Conservation (phyloP, 35 echinoderm and acorn worm species). For the Amphiura filiformis region DNA sequence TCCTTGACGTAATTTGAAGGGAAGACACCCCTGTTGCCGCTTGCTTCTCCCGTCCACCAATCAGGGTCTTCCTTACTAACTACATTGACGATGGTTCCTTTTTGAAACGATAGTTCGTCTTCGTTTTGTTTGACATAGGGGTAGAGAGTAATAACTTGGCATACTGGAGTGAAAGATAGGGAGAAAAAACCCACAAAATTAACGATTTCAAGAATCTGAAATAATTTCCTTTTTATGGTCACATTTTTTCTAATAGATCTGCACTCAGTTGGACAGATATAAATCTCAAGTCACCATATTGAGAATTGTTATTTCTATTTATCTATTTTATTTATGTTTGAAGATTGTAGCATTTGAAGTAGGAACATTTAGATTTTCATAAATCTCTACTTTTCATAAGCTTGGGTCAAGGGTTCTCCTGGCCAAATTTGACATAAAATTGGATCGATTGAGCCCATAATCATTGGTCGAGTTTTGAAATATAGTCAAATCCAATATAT, state of each 20-base stretch:
- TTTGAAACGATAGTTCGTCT: slow-evolving; percentile 86
- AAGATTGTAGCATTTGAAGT: no score
- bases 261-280: no score
- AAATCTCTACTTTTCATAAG: no score
- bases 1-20: slow-evolving; percentile 98
- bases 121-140: slow-evolving; percentile 85
- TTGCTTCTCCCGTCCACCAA: slow-evolving; percentile 97
- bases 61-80: slow-evolving; percentile 86
- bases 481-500: no score
- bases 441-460: no score
- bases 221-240: not conserved
- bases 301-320: no score
- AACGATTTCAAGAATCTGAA: not conserved
- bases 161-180: slow-evolving; percentile 44
- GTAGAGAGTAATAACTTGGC: slow-evolving; percentile 90
- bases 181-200: not conserved
- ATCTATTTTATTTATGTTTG: no score
- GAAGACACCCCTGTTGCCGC: slow-evolving; percentile 75
- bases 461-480: no score
- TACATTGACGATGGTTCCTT: slow-evolving; percentile 93
- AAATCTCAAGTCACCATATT: no score
- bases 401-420: no score
- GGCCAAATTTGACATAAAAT: no score
- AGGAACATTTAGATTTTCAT: no score
- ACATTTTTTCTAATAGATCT: not conserved